These are phyloP conservation scores for Silurus meridionalis DNA, from an alignment of 2,113 vertebrate genomes.

Conservation along the genomic window DNA sequence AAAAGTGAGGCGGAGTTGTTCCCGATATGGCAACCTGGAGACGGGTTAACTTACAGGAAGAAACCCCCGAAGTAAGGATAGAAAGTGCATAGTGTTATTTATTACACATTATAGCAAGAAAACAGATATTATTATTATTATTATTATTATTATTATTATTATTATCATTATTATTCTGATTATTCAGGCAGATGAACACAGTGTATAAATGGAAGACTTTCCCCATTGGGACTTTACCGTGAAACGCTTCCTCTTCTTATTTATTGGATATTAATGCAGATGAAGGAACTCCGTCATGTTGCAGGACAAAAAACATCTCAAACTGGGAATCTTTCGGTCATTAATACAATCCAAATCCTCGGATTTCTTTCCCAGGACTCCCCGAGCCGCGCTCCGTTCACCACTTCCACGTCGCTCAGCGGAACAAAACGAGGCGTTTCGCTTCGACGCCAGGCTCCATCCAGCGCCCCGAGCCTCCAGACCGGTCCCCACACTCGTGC, in stretches of 20 bases:
- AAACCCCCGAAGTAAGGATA: not conserved
- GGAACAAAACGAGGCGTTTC: slow-evolving; percentile 61
- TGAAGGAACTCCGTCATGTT: not conserved
- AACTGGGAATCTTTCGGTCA: not conserved
- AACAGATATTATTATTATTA: not conserved
- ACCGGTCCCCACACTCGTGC: not conserved
- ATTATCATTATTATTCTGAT: not conserved
- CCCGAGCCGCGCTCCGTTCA: slow-evolving; percentile 44
- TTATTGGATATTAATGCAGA: not conserved
- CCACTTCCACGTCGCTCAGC: slow-evolving; percentile 55
- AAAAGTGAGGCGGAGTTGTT: not conserved
- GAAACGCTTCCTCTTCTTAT: slow-evolving; percentile 14
- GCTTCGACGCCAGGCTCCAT: not conserved
- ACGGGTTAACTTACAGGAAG: slow-evolving; percentile 25
- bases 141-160: not conserved
- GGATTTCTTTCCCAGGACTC: not conserved
- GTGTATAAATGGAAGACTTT: not conserved
- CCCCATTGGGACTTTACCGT: not conserved
- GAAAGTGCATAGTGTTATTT: not conserved
- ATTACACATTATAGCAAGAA: not conserved
- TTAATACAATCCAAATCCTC: not conserved
- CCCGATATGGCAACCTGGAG: not conserved
- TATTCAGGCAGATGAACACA: not conserved
- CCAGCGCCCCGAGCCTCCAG: too few relatives aligned
- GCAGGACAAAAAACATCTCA: not conserved